These are phyloP conservation scores for Apodemia mormo DNA, from an alignment of 2,888 invertebrate genomes.

Conservation along the genomic window DNA sequence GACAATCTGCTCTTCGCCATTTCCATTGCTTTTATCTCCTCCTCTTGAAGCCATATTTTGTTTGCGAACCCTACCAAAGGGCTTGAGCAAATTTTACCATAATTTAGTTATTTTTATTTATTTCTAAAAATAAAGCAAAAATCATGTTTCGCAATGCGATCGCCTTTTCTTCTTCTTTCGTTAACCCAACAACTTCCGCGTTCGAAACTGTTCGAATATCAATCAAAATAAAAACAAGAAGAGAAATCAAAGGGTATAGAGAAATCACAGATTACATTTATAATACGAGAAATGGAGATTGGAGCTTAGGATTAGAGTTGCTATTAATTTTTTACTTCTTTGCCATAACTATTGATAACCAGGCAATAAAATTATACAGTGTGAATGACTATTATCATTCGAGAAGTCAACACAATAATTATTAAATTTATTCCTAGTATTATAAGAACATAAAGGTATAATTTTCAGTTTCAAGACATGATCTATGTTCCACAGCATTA, in stretches of 20 bases:
- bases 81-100: conserved; percentile 62
- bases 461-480: no score
- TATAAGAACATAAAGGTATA: no score
- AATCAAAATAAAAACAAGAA: conserved; percentile 66
- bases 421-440: no score
- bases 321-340: conserved; percentile 36
- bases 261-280: no score
- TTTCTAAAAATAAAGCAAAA: conserved; percentile 57
- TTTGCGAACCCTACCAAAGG: conserved; percentile 49
- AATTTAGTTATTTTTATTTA: conserved; percentile 67
- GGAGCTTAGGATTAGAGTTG: conserved; percentile 39
- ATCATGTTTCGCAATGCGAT: conserved; percentile 70
- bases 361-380: background rate
- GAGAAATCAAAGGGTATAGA: background rate
- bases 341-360: background rate
- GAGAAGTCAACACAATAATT: no score
- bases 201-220: conserved; percentile 72
- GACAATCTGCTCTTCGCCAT: conserved; percentile 85
- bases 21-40: conserved; percentile 82
- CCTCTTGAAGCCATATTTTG: conserved; percentile 80
- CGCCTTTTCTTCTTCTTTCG: conserved; percentile 45
- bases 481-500: no score
- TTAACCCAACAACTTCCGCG: conserved; percentile 64
- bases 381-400: no score
- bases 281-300: no score